Evolutionary conservation across 2,888 invertebrate species (phyloP).

Genomic region (Nebria salina): DNA sequence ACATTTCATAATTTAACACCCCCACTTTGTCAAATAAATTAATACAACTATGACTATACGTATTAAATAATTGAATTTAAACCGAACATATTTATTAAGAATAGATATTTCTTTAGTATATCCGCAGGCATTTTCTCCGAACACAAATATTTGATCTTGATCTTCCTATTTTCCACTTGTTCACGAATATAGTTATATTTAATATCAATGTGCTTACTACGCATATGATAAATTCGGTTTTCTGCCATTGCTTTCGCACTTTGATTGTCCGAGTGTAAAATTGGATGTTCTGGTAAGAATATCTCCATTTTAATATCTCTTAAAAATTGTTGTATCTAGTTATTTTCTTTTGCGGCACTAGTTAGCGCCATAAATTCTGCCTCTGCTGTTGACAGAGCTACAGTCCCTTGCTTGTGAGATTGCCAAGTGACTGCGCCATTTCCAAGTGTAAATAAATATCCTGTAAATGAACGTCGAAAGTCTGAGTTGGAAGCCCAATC

Average conservation of each 20-base stretch:
- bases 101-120: slow-evolving; percentile 49
- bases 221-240: too few species aligned
- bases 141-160: slow-evolving; percentile 50
- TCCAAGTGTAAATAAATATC: slow-evolving; percentile 52
- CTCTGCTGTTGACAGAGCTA: slow-evolving; percentile 28
- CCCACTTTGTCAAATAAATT: too few species aligned
- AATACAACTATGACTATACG: too few species aligned
- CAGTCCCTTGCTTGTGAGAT: slow-evolving; percentile 54
- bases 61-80: too few species aligned
- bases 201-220: too few species aligned
- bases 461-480: neutral
- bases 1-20: too few species aligned
- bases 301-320: slow-evolving; percentile 36
- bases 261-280: neutral
- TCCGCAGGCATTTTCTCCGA: slow-evolving; percentile 52
- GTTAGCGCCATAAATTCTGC: slow-evolving; percentile 47
- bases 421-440: slow-evolving; percentile 49
- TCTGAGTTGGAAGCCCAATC: slow-evolving; percentile 52
- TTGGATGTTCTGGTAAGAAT: slow-evolving; percentile 46
- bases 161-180: slow-evolving; percentile 18
- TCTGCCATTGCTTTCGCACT: too few species aligned
- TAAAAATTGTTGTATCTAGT: slow-evolving; percentile 30
- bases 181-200: too few species aligned
- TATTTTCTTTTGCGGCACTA: slow-evolving; percentile 44
- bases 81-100: neutral